A percentile compares a stretch with the other conserved stretches of the same genome.
Conservation (phyloP, 2,888 invertebrate species). For the Dioctria rufipes region DNA sequence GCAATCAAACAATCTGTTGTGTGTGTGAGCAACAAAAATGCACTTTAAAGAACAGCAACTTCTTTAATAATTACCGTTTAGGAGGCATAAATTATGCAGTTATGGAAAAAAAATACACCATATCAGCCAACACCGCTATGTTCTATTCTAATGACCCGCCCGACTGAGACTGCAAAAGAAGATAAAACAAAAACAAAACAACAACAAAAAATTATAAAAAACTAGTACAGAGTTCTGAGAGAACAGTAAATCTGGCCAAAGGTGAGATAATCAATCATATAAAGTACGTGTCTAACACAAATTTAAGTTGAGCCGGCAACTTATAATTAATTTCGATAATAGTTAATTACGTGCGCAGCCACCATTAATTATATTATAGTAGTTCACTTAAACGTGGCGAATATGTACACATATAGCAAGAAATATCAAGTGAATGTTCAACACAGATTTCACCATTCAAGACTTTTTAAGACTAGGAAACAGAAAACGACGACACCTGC, state of each 20-base stretch:
- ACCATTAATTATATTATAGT: no score
- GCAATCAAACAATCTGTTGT: conserved; percentile 8
- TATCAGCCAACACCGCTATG: neutral
- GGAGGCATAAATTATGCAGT: neutral
- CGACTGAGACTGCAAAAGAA: neutral
- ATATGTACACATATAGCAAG: no score
- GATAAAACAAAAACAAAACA: no score
- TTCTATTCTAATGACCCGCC: conserved; percentile 32
- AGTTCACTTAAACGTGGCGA: no score
- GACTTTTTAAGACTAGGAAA: no score
- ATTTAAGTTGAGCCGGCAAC: neutral
- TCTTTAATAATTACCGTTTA: conserved; percentile 10
- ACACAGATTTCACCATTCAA: no score
- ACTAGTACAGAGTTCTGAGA: neutral
- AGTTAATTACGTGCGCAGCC: no score
- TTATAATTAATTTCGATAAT: conserved; percentile 10
- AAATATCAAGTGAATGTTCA: no score
- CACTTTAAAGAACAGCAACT: conserved; percentile 13
- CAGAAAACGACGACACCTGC: no score
- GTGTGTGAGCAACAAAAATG: neutral
- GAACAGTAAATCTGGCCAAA: conserved; percentile 34
- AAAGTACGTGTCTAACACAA: conserved; percentile 4
- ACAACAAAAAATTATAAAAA: neutral
- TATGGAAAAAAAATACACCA: neutral
- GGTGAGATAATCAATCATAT: conserved; percentile 17